Evolutionary conservation across 2,888 invertebrate species (phyloP), one percentile per base, ranked within the genome.

Genomic region (Volucella inanis): DNA sequence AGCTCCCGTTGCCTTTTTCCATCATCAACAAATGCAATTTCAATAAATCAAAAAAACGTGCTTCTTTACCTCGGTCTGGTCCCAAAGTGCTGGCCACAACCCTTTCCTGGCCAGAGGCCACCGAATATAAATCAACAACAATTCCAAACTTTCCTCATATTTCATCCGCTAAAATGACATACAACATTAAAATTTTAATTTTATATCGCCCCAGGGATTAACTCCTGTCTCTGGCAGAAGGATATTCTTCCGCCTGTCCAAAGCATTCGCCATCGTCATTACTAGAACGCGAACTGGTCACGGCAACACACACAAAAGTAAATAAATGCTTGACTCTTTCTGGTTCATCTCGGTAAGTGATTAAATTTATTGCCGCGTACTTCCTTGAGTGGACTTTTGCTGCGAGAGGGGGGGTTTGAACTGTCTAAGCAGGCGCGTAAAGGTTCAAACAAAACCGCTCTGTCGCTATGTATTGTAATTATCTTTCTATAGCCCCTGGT

Each of bases 181-280:
- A 85, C 67, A 85, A 61, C 84, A 85, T 85, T 85, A 85, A 80
- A 79, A 85, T 85, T 85, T 80, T 80, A 85, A 85, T 85, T 85
- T 80, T 79, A 85, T 85, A 67, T 85, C 80, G 75, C 84, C 84
- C 84, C 39, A 67, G 84, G 84, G 84, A 85, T 72, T 67, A 84
- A 75, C 83, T 74, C 39, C 71, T 74, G 72, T 76, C 77, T 77
- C 65, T 68, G 67, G 78, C 70, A 74, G 64, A 79, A 65, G 64
- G 83, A 83, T 78, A 68, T 75, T 79, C 83, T 79, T 75, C 59
- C 50, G 55, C 38, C 49, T 38, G 61, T 65, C 65, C 54, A 52
- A 59, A 49, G 71, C 65, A 65, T 55, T 31, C 10, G 47, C 9
- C 64, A 18, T 54, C 50, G 43, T 22, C 59, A 61, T 41, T 15